Conservation (phyloP, 2,797 vertebrate genomes). For the Otus scops region DNA sequence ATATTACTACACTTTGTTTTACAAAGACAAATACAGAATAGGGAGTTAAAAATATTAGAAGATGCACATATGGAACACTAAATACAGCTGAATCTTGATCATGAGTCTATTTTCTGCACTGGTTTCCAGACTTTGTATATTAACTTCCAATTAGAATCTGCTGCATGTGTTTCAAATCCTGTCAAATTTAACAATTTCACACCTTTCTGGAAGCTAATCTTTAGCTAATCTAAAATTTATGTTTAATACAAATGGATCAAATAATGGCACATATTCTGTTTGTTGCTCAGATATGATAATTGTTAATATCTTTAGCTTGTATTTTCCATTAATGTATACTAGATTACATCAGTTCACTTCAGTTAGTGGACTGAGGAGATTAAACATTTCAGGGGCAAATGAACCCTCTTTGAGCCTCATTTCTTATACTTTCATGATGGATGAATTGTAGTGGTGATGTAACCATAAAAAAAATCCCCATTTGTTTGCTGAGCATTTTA, state of each 20-base stretch:
- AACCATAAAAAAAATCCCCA: not conserved
- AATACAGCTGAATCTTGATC: not conserved
- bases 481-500: not conserved
- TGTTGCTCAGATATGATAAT: slow-evolving; percentile 28
- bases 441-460: not conserved
- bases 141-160: not conserved
- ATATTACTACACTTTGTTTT: not conserved
- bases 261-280: not conserved
- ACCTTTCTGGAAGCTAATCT: slow-evolving; percentile 14
- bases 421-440: not conserved
- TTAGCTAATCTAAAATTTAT: slow-evolving; percentile 30
- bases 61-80: not conserved
- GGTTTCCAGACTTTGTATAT: not conserved
- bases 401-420: not conserved
- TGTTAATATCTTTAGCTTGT: not conserved
- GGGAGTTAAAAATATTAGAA: not conserved
- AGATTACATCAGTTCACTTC: not conserved
- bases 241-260: slow-evolving; percentile 14
- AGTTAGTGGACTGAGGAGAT: not conserved
- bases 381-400: not conserved
- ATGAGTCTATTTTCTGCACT: not conserved
- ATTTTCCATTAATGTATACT: not conserved
- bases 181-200: slow-evolving; percentile 33
- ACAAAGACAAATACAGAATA: not conserved
- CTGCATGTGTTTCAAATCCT: not conserved